Conservation (phyloP, 2,888 invertebrate genomes). For the Nephrotoma guestfalica region DNA sequence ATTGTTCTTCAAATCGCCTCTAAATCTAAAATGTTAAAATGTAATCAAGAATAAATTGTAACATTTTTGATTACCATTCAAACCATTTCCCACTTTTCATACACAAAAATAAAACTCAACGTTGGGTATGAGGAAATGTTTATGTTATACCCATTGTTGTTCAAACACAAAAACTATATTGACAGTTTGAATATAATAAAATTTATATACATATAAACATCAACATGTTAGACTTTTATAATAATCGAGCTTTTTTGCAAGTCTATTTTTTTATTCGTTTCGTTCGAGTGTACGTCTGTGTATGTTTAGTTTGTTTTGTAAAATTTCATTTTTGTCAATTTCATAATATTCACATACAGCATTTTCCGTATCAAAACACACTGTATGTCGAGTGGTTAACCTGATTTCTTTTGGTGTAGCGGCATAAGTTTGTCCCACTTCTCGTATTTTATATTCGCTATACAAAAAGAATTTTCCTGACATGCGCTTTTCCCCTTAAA, state of each 20-base stretch:
- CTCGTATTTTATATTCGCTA: background rate
- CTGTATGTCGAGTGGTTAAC: background rate
- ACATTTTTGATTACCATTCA: background rate
- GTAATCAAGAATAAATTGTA: background rate
- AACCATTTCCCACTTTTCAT: background rate
- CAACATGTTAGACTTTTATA: background rate
- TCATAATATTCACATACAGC: background rate
- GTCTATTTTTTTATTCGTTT: background rate
- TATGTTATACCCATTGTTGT: background rate
- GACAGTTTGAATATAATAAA: background rate
- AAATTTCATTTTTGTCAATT: background rate
- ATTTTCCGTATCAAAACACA: background rate
- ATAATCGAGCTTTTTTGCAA: background rate
- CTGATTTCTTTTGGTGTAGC: background rate
- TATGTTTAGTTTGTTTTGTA: background rate
- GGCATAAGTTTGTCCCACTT: background rate
- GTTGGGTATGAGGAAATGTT: background rate
- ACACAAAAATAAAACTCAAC: background rate
- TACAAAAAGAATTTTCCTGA: background rate
- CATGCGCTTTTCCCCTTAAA: background rate
- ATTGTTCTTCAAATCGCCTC: too few relatives aligned
- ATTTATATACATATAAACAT: background rate
- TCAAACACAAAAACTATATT: background rate
- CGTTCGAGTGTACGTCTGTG: background rate
- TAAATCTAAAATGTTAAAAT: background rate